Conservation (phyloP, 2,113 vertebrate species). For the Heterotis niloticus region DNA sequence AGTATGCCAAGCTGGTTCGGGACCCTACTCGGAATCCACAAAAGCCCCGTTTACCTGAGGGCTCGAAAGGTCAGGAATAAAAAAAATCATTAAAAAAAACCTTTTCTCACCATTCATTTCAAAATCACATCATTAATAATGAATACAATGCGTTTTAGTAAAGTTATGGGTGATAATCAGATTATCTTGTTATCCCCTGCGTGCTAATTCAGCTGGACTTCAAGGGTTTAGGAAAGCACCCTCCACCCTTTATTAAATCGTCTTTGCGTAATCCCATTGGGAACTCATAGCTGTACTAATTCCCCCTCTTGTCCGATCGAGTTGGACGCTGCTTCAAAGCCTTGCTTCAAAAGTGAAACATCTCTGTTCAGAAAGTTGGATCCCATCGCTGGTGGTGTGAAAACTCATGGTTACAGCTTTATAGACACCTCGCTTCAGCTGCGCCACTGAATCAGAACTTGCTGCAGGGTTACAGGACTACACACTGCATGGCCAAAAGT, state of each 20-base stretch:
- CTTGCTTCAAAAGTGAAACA: constrained; percentile 55
- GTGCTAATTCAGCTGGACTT: constrained; percentile 70
- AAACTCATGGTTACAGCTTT: constrained; percentile 16
- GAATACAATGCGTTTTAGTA: constrained; percentile 67
- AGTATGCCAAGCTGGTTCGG: too few relatives aligned
- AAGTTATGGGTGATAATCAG: constrained; percentile 61
- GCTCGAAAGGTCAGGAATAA: background rate
- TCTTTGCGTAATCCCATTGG: constrained; percentile 59
- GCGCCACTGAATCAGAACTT: constrained; percentile 15
- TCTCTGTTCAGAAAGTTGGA: constrained; percentile 16
- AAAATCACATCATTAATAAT: constrained; percentile 68
- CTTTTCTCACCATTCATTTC: constrained; percentile 44
- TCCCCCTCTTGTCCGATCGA: constrained; percentile 59
- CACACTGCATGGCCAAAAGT: too few relatives aligned
- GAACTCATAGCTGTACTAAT: constrained; percentile 58
- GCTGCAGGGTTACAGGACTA: too few relatives aligned
- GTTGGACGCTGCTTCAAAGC: constrained; percentile 62
- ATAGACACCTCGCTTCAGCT: constrained; percentile 24
- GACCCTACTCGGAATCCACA: too few relatives aligned
- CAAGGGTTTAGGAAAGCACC: constrained; percentile 49
- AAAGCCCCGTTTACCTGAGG: background rate
- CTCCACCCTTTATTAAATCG: constrained; percentile 25
- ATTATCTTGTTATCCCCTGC: constrained; percentile 64
- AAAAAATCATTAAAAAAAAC: background rate
- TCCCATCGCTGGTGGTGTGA: constrained; percentile 23